These are phyloP conservation scores for Ornithoptera alexandrae DNA, from an alignment of 2,888 invertebrate genomes.

Conservation along the genomic window DNA sequence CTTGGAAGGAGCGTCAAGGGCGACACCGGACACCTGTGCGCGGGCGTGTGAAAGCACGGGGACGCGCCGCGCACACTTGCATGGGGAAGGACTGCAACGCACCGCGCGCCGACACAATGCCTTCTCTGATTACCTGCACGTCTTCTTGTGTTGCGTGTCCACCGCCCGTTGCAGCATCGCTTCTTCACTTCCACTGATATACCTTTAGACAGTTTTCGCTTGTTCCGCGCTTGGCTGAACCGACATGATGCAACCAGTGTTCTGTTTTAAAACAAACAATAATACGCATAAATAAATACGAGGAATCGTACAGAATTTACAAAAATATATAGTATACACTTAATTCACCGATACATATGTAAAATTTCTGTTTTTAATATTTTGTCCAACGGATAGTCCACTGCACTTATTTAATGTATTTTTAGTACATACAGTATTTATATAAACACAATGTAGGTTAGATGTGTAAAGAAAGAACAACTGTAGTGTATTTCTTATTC, in stretches of 20 bases:
- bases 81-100: slow-evolving; percentile 61
- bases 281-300: not conserved
- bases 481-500: too few species aligned
- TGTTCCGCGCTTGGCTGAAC: slow-evolving; percentile 59
- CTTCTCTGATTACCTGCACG: slow-evolving; percentile 73
- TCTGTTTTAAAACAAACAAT: slow-evolving; percentile 16
- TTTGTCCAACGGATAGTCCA: too few species aligned
- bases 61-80: slow-evolving; percentile 38
- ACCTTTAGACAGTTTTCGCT: slow-evolving; percentile 70
- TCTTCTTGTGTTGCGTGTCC: slow-evolving; percentile 67
- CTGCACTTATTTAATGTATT: too few species aligned
- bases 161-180: slow-evolving; percentile 42
- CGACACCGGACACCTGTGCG: slow-evolving; percentile 77
- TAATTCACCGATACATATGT: too few species aligned
- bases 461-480: too few species aligned
- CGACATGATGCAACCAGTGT: slow-evolving; percentile 32
- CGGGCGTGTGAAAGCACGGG: slow-evolving; percentile 73
- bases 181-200: slow-evolving; percentile 55
- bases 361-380: too few species aligned
- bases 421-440: too few species aligned
- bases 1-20: slow-evolving; percentile 71
- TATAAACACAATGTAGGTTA: too few species aligned
- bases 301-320: not conserved
- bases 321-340: too few species aligned
- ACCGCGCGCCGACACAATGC: slow-evolving; percentile 74